Evolutionary conservation across 2,888 invertebrate genomes (phyloP), one percentile per base, ranked within the genome.

Genomic region (Apamea epomidion): DNA sequence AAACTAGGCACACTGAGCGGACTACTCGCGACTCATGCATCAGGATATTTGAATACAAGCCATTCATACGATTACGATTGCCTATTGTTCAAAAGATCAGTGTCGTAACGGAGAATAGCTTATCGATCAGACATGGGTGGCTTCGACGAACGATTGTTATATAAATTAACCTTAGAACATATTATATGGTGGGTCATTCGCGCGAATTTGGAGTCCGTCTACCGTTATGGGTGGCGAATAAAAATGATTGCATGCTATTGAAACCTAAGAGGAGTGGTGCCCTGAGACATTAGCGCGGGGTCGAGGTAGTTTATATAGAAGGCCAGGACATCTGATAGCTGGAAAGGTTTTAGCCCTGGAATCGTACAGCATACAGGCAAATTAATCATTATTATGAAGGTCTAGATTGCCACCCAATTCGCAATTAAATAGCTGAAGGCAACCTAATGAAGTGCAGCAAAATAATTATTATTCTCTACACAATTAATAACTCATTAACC

Each of bases 41-140:
- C 85, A 88, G 85, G 81, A 89, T 90, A 91, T 91, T 89, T 88
- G 87, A 90, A 86, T 80, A 85, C 86, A 75, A 83, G 78, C 62
- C 85, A 91, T 91, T 91, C 90, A 90, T 90, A 89, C 80, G 84
- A 80, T 78, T 74, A 86, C 90, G 91, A 94, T 90, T 89, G 87
- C 93, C 92, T 89, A 94, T 94, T 94, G 94, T 94, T 91, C 85
- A 74, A 83, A 81, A 84, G 87, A 91, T 91, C 87, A 87, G 86
- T 92, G 91, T 91, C 91, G 87, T 91, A 86, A 91, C 90, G 82
- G 83, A 90, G 90, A 88, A 89, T 91, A 90, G 90, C 90, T 90
- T 89, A 89, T 90, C 87, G 89, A 83, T 88, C 86, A 88, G 75
- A 86, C 88, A 89, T 89, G 91, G 91, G 89, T 89, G 89, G 89